Evolutionary conservation across 2,797 vertebrate species (phyloP), one percentile per base, ranked within the genome.

Genomic region (Cyprinodon diabolis): DNA sequence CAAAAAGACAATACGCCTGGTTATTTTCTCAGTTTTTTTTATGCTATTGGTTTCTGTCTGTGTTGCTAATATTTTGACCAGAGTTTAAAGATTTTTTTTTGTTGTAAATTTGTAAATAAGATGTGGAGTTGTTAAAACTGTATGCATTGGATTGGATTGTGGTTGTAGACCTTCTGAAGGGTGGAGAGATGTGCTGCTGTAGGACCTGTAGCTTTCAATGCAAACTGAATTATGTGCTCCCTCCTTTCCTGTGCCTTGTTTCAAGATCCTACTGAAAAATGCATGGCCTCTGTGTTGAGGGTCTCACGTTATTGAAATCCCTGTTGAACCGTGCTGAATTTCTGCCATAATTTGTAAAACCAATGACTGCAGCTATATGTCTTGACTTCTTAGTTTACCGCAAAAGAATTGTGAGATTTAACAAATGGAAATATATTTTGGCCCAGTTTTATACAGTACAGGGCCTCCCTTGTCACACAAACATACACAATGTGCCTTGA

Each of bases 221-320:
- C 93, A 93, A 89, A 93, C 90, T 86, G 82, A 90, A 84, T 85
- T 89, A 88, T 88, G 84, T 74, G 56, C 88, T 89, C 90, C 90
- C 84, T 82, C 86, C 89, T 84, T 84, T 90, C 91, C 91, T 93
- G 95, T 95, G 94, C 95, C 95, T 95, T 95, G 94, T 93, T 92
- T 93, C 80, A 88, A 88, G 87, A 88, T 83, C 90, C 88, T 86
- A 81, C 86, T 92, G 90, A 89, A 94, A 93, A 89, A 93, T 94
- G 94, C 95, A 95, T 95, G 95, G 86, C 82, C 81, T 90, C 89
- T 63, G 85, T 80, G 83, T 82, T 19, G 69, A 82, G 80, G 87
- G 84, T 93, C 80, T 87, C 88, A 83, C 69, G 83, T 83, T 88
- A 83, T 70, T 75, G 83, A 86, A 86, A 90, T 80, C 77, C 81